phyloP scores from a whole-genome alignment of 2,888 invertebrate species.

The Bombyx huttoni region DNA sequence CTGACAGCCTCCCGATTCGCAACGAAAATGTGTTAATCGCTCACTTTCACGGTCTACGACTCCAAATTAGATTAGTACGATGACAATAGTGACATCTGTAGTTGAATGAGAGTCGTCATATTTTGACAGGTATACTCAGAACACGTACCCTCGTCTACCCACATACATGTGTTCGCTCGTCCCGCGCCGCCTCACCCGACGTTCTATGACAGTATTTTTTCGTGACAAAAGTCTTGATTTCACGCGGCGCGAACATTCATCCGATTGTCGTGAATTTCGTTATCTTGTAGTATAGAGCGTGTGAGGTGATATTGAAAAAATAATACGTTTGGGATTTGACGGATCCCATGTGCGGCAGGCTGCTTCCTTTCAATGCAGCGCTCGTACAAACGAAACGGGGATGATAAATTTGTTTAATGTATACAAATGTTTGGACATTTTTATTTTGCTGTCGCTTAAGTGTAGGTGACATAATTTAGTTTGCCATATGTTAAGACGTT shows the following conservation, averaged over 20 bases:
- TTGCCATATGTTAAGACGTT: conserved; percentile 65
- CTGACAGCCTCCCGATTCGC: conserved; percentile 66
- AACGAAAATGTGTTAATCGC: conserved; percentile 70
- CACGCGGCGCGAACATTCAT: conserved; percentile 70
- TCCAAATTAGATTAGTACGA: conserved; percentile 63
- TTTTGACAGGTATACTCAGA: conserved; percentile 68
- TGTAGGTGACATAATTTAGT: conserved; percentile 70
- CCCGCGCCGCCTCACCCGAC: conserved; percentile 37
- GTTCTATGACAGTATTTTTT: conserved; percentile 40
- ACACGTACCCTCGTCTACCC: conserved; percentile 58
- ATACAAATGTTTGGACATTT: conserved; percentile 73
- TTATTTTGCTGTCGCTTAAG: conserved; percentile 68
- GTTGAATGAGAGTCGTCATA: conserved; percentile 61
- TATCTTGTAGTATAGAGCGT: conserved; percentile 62
- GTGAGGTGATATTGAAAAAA: conserved; percentile 66
- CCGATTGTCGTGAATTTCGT: conserved; percentile 65
- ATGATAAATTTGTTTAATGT: conserved; percentile 73
- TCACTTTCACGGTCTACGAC: conserved; percentile 65
- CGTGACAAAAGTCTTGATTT: conserved; percentile 63
- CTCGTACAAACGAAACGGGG: conserved; percentile 54
- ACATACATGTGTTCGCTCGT: conserved; percentile 62
- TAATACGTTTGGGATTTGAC: conserved; percentile 69
- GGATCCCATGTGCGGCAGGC: conserved; percentile 63
- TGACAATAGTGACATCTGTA: conserved; percentile 68
- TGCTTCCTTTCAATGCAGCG: conserved; percentile 62